Evolutionary conservation across 2,888 invertebrate genomes (phyloP).

Genomic region (Colletes collaris): DNA sequence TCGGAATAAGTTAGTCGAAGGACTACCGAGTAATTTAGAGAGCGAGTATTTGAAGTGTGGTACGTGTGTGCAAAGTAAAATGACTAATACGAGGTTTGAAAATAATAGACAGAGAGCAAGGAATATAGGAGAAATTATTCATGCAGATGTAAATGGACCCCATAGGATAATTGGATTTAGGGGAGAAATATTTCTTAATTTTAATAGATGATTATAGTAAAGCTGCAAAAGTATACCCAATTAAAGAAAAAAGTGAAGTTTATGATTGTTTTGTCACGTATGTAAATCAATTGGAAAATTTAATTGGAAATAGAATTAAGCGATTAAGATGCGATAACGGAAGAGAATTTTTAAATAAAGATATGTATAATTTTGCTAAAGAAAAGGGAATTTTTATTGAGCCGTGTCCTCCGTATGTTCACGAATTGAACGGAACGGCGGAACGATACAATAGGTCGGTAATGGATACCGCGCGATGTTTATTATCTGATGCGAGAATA

Average conservation of each 20-base stretch:
- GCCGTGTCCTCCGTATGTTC: not conserved
- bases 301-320: too few species aligned
- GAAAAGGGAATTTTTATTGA: not conserved
- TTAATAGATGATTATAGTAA: slow-evolving; percentile 35
- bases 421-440: slow-evolving; percentile 23
- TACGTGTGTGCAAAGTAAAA: slow-evolving; percentile 47
- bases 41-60: slow-evolving; percentile 32
- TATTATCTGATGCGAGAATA: slow-evolving; percentile 13
- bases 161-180: slow-evolving; percentile 8
- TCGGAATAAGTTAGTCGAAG: slow-evolving; percentile 28
- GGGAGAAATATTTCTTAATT: slow-evolving; percentile 22
- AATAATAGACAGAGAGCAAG: slow-evolving; percentile 42
- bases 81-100: slow-evolving; percentile 37
- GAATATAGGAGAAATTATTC: slow-evolving; percentile 34
- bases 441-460: slow-evolving; percentile 23
- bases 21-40: slow-evolving; percentile 34
- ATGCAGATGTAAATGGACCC: not conserved
- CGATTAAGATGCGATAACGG: slow-evolving; percentile 2
- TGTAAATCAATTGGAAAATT: not conserved
- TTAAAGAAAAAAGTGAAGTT: slow-evolving; percentile 18
- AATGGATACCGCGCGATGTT: not conserved
- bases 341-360: not conserved
- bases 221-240: slow-evolving; percentile 12
- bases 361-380: not conserved
- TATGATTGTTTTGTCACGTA: slow-evolving; percentile 16